Evolutionary conservation across 2,113 vertebrate species (phyloP), one percentile per base, ranked within the genome.

Genomic region (Herpetotheres cachinnans): DNA sequence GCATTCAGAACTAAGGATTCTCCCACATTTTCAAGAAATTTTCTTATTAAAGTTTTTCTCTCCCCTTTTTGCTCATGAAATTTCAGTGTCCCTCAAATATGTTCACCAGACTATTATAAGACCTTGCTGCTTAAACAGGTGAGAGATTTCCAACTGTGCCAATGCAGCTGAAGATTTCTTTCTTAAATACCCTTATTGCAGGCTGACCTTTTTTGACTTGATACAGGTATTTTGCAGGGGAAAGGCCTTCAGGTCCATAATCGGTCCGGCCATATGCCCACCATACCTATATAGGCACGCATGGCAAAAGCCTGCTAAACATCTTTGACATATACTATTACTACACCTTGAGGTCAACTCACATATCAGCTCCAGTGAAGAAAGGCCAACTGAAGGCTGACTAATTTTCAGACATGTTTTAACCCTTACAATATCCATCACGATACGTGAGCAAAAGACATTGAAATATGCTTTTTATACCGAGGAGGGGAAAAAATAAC

Each of bases 291-390:
- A 72, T 1, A 79, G 49, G n/a, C 49, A 70, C 5, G 16, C 21
- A 19, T 58, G 69, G 86, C 73, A 84, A 91, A 85, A 91, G 34
- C 78, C 89, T 49, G 81, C 81, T 91, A 91, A 95, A 85, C 90
- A 87, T 30, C 78, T 91, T 58, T 93, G 94, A 84, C 95, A 87
- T 93, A 84, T 76, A 95, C 94, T 93, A 90, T 25, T 72, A n/a
- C 42, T 61, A 80, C 78, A 82, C 87, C 84, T 82, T 61, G 56
- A 92, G 92, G 78, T 93, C 95, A 96, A 85, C 80, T 79, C 61
- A 59, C 66, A 26, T n/a, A 91, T 42, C 94, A 94, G 42, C 46
- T 87, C 77, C 66, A 63, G 1, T 4, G 56, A 85, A 72, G 63
- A 93, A 97, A 94, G 81, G 83, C 56, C 72, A 82, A 19, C 13